Evolutionary conservation across 1,140 invertebrate species (phyloP).

Genomic region (Venustaconcha ellipsiformis): DNA sequence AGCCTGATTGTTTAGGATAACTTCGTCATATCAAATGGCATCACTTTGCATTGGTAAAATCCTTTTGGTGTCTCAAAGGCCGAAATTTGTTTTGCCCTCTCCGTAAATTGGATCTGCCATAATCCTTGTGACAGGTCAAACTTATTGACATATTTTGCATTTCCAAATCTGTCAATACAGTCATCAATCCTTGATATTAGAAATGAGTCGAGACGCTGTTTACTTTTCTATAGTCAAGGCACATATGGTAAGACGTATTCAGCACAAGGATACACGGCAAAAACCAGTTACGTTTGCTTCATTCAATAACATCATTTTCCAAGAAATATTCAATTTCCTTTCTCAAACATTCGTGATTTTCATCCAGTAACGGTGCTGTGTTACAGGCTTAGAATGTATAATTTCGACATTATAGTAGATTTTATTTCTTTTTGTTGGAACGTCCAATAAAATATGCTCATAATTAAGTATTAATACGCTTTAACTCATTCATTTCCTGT

Average conservation of each 20-base stretch:
- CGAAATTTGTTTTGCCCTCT: slow-evolving; percentile 21
- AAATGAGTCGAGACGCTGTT: neutral
- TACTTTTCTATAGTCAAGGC: neutral
- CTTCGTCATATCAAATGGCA: slow-evolving; percentile 71
- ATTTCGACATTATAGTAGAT: no score
- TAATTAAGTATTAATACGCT: no score
- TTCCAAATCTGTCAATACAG: slow-evolving; percentile 26
- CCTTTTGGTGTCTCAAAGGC: slow-evolving; percentile 42
- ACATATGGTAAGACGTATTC: slow-evolving; percentile 16
- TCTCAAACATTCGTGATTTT: slow-evolving; percentile 63
- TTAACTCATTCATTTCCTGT: no score
- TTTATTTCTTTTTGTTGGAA: no score
- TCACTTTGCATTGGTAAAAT: slow-evolving; percentile 60
- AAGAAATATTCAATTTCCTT: slow-evolving; percentile 54
- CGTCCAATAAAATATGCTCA: no score
- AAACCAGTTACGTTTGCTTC: slow-evolving; percentile 34
- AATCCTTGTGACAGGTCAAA: slow-evolving; percentile 35
- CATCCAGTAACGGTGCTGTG: slow-evolving; percentile 37
- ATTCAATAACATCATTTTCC: slow-evolving; percentile 21
- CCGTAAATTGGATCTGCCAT: slow-evolving; percentile 20
- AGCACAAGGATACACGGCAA: slow-evolving; percentile 42
- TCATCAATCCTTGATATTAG: neutral
- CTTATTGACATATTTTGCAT: slow-evolving; percentile 29
- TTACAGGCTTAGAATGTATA: slow-evolving; percentile 8
- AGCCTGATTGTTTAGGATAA: slow-evolving; percentile 69